Base-by-base conservation (phyloP, 2,797 vertebrate species). In the Tarsius wallacei region DNA sequence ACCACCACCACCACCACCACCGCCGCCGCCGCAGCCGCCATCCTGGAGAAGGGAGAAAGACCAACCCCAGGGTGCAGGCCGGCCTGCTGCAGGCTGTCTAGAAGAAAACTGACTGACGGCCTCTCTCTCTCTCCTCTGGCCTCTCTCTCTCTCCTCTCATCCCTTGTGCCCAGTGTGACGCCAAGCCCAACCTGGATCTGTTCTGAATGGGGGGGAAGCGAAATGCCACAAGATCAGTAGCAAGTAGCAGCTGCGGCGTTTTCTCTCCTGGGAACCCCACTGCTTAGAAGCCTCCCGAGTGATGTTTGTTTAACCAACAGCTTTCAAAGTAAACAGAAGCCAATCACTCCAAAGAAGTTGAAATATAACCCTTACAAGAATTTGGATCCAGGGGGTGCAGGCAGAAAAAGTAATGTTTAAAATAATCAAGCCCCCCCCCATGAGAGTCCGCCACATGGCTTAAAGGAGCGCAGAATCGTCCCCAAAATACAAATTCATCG, bases 221-320 rank as follows among this genome's bases (percentile, higher is more conserved):
- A 97, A 93, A 98, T 96, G 91, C 97, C 97, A 84, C 88, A 24
- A 96, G 95, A 96, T 95, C 97, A 74, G 96, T 93, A 93, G 97
- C 96, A 64, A 96, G 89, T 33, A 88, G 97, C 98, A 97, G 97
- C 98, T 98, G 97, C 49, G 0, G 89, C 53, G n/a, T 80, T 86
- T 96, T 97, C 77, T 97, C 97, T 96, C 93, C 55, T 84, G 98
- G 98, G 98, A 98, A 92, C 94, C 95, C 90, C 91, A 83, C 86
- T 84, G 96, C 93, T 83, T 80, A 80, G 96, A 97, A 97, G 97
- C 94, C 91, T 97, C 93, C 42, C 2, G 61, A 97, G 97, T 66
- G 96, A 85, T 91, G 96, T 98, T 98, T 97, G 97, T 97, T 98
- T 98, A 98, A 98, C 96, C 97, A 97, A 97, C 95, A 96, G 98